These are phyloP conservation scores for Haliclona indistincta DNA, from an alignment of 37 sponge, comb jelly and placozoan genomes.

Conservation along the genomic window DNA sequence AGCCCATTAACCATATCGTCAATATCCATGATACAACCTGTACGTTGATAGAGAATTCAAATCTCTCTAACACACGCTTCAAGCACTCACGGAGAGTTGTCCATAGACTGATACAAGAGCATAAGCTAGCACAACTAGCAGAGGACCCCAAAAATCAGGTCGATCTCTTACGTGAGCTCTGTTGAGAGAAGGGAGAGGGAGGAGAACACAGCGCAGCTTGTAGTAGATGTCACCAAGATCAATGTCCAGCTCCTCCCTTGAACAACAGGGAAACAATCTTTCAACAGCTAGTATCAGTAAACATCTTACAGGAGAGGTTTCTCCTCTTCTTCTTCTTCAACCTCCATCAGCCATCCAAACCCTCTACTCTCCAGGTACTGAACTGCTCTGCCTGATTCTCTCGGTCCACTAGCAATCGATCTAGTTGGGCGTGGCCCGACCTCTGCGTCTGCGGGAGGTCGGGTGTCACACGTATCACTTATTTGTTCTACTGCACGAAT, in stretches of 20 bases:
- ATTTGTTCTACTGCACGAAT: too few relatives aligned
- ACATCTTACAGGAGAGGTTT: conserved; percentile 63
- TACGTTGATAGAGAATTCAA: background rate
- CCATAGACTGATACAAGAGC: conserved; percentile 87
- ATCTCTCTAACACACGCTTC: background rate
- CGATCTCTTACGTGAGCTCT: conserved; percentile 71
- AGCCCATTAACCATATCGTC: conserved; percentile 89
- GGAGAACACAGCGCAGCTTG: conserved; percentile 86
- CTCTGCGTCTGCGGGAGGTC: too few relatives aligned
- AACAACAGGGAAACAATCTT: background rate
- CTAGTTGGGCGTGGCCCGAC: too few relatives aligned
- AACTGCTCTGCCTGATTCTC: conserved; percentile 17
- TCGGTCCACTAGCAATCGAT: too few relatives aligned
- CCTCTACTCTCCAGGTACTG: conserved; percentile 68
- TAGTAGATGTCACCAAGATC: conserved; percentile 87
- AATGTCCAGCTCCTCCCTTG: conserved; percentile 90
- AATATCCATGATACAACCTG: conserved; percentile 94
- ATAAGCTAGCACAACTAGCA: conserved; percentile 80
- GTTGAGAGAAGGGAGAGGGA: conserved; percentile 68
- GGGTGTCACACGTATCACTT: too few relatives aligned
- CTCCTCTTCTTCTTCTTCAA: conserved; percentile 70
- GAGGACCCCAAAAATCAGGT: conserved; percentile 96
- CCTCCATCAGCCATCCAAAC: conserved; percentile 89
- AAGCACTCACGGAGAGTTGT: conserved; percentile 71
- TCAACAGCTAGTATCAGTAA: background rate